phyloP scores from a whole-genome alignment of 2,888 invertebrate genomes.

The Gasteruption jaculator region DNA sequence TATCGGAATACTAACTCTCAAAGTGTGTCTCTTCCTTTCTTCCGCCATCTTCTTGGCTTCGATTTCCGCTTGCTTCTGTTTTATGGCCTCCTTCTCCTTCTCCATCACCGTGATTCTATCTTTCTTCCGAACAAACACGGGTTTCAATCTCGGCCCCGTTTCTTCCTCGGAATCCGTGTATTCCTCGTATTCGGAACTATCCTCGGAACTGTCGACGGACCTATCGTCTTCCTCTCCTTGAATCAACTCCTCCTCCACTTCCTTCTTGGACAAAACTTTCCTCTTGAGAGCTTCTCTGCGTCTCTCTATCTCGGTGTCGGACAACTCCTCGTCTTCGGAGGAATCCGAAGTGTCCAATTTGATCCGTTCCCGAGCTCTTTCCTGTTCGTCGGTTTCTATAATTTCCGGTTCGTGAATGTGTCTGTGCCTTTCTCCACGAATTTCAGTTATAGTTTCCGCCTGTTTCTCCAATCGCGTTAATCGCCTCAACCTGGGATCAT shows the following conservation, averaged over 20 bases:
- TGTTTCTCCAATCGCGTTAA: constrained; percentile 55
- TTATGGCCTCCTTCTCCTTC: constrained; percentile 81
- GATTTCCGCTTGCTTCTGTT: constrained; percentile 77
- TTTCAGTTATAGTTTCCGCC: constrained; percentile 52
- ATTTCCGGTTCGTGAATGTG: constrained; percentile 69
- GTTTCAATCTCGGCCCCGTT: constrained; percentile 86
- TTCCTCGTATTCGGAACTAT: constrained; percentile 80
- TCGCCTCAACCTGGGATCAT: constrained; percentile 79
- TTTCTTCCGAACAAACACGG: constrained; percentile 88
- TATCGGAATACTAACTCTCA: constrained; percentile 55
- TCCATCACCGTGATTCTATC: constrained; percentile 95
- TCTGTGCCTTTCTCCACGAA: constrained; percentile 58
- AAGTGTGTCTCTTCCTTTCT: constrained; percentile 81
- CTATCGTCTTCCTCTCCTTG: constrained; percentile 69
- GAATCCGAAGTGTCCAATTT: constrained; percentile 49
- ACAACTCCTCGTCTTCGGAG: constrained; percentile 70
- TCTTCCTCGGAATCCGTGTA: constrained; percentile 89
- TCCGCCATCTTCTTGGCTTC: constrained; percentile 83
- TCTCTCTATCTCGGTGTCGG: constrained; percentile 80
- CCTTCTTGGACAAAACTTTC: constrained; percentile 65
- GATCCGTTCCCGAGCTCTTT: constrained; percentile 55
- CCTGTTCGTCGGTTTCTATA: constrained; percentile 59
- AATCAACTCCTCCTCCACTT: constrained; percentile 63
- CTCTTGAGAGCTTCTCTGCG: constrained; percentile 68
- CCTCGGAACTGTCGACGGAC: constrained; percentile 54